A percentile compares a stretch with the other conserved stretches of the same genome.
Evolutionary conservation across 2,113 vertebrate genomes (phyloP).

Genomic region (Coturnix japonica): DNA sequence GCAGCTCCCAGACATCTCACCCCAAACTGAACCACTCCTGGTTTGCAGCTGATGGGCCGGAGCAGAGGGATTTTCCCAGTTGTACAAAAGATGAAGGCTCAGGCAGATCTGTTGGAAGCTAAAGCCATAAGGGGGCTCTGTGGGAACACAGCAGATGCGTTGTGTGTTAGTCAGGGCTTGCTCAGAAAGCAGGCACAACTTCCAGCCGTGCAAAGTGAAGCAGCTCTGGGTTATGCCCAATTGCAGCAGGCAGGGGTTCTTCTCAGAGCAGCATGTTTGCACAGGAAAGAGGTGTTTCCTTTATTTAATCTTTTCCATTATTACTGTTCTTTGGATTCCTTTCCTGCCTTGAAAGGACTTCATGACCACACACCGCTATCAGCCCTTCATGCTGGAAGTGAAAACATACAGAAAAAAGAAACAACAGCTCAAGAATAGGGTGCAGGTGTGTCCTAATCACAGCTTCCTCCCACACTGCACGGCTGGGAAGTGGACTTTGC

Average conservation of each 20-base stretch:
- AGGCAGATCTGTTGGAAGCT: neutral
- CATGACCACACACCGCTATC: neutral
- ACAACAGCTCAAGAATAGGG: neutral
- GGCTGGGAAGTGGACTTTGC: neutral
- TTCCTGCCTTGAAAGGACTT: neutral
- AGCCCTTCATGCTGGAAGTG: neutral
- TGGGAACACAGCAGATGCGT: neutral
- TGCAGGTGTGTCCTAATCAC: conserved; percentile 22
- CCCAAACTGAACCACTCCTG: neutral
- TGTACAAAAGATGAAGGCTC: neutral
- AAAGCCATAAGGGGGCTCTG: conserved; percentile 53
- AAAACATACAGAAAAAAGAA: conserved; percentile 20
- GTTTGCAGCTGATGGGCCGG: neutral
- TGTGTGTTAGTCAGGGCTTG: neutral
- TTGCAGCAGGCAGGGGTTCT: neutral
- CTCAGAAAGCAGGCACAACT: conserved; percentile 36
- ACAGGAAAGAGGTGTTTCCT: conserved; percentile 44
- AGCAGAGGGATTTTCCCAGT: neutral
- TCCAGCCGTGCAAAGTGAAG: neutral
- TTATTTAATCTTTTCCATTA: conserved; percentile 44
- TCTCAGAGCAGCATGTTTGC: neutral
- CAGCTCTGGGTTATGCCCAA: neutral
- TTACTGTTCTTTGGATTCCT: conserved; percentile 28
- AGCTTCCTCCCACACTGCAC: conserved; percentile 11
- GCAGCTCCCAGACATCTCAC: neutral